Evolutionary conservation across 1,140 invertebrate genomes (phyloP).

Genomic region (Diachasmimorpha longicaudata): DNA sequence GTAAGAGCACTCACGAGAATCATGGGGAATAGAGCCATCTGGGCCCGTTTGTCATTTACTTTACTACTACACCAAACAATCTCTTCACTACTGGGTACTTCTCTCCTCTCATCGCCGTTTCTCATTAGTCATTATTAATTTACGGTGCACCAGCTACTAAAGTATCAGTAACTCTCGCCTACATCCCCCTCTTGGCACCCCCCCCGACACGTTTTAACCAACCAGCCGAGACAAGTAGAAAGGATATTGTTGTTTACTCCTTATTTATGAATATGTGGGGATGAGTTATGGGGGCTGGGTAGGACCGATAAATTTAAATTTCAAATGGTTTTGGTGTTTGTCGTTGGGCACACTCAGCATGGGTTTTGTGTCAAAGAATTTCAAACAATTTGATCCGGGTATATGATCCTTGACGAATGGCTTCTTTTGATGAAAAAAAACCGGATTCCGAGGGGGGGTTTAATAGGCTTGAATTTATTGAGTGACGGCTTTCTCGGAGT

Average conservation of each 20-base stretch:
- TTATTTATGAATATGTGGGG: not conserved
- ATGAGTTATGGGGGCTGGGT: not conserved
- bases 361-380: not conserved
- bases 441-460: too few species aligned
- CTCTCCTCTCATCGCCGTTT: constrained; percentile 18
- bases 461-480: too few species aligned
- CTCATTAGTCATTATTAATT: constrained; percentile 31
- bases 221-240: not conserved
- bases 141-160: constrained; percentile 13
- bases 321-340: not conserved
- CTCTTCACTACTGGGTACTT: constrained; percentile 10
- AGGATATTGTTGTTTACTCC: constrained; percentile 9
- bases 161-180: constrained; percentile 9
- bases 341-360: too few species aligned
- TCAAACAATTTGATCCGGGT: not conserved
- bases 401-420: not conserved
- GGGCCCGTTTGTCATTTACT: constrained; percentile 27
- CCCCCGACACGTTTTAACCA: not conserved
- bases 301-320: not conserved
- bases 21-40: constrained; percentile 29
- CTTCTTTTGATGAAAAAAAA: too few species aligned
- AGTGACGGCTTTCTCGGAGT: too few species aligned
- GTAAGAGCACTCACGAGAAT: constrained; percentile 27
- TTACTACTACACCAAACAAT: constrained; percentile 11
- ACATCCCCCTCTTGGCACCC: not conserved